phyloP scores from a whole-genome alignment of 2,888 invertebrate genomes.

The Alsophila aescularia region DNA sequence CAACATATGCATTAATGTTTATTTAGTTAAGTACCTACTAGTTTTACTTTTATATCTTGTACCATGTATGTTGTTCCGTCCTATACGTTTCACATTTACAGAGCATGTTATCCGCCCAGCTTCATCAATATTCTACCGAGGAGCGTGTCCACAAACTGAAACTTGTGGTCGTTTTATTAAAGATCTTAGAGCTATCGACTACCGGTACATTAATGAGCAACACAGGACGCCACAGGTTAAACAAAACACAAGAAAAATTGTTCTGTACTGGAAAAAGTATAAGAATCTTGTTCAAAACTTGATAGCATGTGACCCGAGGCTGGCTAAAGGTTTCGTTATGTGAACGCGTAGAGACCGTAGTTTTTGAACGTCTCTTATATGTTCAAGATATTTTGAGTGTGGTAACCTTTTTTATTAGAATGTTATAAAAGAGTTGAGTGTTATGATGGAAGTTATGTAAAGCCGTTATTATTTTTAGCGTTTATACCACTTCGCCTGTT shows the following conservation, averaged over 20 bases:
- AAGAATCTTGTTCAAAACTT: neutral
- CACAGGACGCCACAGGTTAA: neutral
- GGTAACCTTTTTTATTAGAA: neutral
- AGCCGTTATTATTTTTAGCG: no score
- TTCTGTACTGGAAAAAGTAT: neutral
- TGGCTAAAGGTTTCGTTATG: neutral
- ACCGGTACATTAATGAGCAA: no score
- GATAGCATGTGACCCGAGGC: neutral
- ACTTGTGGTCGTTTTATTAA: slow-evolving; percentile 42
- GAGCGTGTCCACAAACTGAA: slow-evolving; percentile 35
- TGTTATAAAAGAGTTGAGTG: neutral
- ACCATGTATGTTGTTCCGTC: no score
- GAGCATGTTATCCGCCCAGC: neutral
- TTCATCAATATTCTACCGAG: slow-evolving; percentile 47
- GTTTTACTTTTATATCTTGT: no score
- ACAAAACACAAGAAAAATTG: neutral
- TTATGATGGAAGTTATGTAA: no score
- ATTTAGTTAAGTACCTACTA: no score
- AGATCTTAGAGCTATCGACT: no score
- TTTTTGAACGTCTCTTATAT: neutral
- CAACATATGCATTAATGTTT: no score
- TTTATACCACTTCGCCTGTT: no score
- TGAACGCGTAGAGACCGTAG: neutral
- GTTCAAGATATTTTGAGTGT: neutral
- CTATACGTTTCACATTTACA: neutral